phyloP scores from a whole-genome alignment of 2,113 vertebrate genomes.

The Saguinus imperator region DNA sequence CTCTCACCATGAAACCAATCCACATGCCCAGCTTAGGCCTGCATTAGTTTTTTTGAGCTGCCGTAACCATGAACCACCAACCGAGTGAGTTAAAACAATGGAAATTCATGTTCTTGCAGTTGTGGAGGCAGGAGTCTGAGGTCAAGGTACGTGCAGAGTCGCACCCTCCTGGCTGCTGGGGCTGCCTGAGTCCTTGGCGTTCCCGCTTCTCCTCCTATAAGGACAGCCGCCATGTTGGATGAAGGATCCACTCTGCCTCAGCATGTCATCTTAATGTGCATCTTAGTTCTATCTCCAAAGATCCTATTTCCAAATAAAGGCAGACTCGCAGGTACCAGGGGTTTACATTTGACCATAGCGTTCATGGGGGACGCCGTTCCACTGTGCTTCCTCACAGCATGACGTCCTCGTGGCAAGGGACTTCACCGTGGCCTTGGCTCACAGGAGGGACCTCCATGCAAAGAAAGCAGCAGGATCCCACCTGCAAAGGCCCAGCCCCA shows the following conservation, averaged over 20 bases:
- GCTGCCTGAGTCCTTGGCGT: too few species aligned
- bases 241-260: too few species aligned
- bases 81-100: background rate
- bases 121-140: background rate
- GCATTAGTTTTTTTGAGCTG: background rate
- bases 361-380: background rate
- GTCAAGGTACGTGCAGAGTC: background rate
- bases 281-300: background rate
- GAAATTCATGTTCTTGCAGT: background rate
- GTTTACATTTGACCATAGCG: background rate
- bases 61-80: background rate
- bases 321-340: background rate
- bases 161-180: background rate
- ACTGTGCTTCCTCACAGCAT: background rate
- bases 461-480: background rate
- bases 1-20: background rate
- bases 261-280: background rate
- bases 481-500: too few species aligned
- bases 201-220: background rate
- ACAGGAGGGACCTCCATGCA: background rate
- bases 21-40: background rate
- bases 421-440: background rate
- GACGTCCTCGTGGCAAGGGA: background rate
- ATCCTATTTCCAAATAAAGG: background rate
- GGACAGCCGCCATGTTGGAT: background rate